Base-by-base conservation (phyloP, 2,797 vertebrate genomes). In the Vultur gryphus region DNA sequence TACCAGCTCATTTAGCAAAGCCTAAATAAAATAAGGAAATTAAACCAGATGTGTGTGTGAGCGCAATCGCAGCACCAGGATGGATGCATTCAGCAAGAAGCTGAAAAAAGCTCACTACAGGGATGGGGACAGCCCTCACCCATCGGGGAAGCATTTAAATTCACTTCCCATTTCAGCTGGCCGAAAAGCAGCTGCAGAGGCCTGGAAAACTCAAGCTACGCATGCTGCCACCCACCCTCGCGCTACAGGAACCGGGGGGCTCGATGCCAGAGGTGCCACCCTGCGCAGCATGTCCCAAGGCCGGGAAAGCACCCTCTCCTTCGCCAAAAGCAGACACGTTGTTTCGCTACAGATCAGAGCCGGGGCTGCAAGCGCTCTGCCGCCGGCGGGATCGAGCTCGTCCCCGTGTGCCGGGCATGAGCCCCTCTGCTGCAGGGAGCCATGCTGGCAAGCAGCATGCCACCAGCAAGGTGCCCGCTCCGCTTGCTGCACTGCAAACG, bases 351-450 rank as follows among this genome's bases (percentile, higher is more conserved):
- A 11, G 26, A 24, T 25, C 0, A 6, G 10, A 84, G 37, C 26
- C 3, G 2, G 31, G 39, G 43, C 29, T 35, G 39, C 48, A 29
- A 48, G 39, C 0, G 2, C 39, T 43, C 66, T 0, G 0, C 33
- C 4, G 9, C 5, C 1, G 2, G 25, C 0, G 5, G 35, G 35
- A 70, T 16, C 0, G 0, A 31, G 71, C 41, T 80, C 0, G 1
- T 43, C 67, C n/a, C 59, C 1, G 2, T 5, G 29, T 7, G 25
- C 23, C 6, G 1, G 31, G 43, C 26, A 3, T 4, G 28, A 71
- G 25, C 15, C 49, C 49, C 13, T 1, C 19, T 6, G 10, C 26
- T 3, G 9, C 7, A 7, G 21, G 46, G 16, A 89, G 58, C 41
- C 49, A 21, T 0, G 1, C 16, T 7, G 62, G 62, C 59, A 55